These are phyloP conservation scores for Ceyx margarethae DNA, from an alignment of 2,113 vertebrate genomes.

Conservation along the genomic window DNA sequence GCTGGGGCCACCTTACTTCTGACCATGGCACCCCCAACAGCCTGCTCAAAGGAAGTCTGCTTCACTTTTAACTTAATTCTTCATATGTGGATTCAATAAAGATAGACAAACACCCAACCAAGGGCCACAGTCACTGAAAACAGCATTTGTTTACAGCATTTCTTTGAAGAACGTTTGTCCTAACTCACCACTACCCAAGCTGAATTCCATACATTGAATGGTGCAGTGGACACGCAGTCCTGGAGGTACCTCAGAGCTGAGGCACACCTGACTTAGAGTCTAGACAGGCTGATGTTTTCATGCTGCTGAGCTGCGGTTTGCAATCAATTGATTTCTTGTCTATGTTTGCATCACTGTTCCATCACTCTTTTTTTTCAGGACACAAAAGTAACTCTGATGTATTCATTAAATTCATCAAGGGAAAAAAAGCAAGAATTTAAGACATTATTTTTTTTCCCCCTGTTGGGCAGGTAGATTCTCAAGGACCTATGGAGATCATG, in stretches of 20 bases:
- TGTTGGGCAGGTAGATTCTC: neutral
- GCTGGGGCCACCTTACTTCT: fast-evolving
- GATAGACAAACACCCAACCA: neutral
- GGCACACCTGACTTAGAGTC: fast-evolving
- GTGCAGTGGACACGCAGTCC: fast-evolving
- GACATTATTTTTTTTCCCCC: neutral
- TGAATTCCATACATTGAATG: fast-evolving
- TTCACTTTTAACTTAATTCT: fast-evolving
- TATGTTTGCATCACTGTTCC: fast-evolving
- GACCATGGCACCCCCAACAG: fast-evolving
- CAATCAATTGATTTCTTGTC: fast-evolving
- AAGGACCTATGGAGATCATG: neutral
- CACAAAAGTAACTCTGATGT: neutral
- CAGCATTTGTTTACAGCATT: fast-evolving
- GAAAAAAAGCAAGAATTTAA: neutral
- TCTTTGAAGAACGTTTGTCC: too few species aligned
- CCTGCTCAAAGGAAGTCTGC: neutral
- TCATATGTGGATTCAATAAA: fast-evolving
- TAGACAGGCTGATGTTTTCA: fast-evolving
- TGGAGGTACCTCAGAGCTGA: too few species aligned
- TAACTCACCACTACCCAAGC: fast-evolving
- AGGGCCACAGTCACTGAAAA: fast-evolving
- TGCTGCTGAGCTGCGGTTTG: neutral
- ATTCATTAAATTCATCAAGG: neutral
- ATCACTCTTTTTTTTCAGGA: neutral